Conservation (phyloP, 2,797 vertebrate species). For the Brachymystax lenok region DNA sequence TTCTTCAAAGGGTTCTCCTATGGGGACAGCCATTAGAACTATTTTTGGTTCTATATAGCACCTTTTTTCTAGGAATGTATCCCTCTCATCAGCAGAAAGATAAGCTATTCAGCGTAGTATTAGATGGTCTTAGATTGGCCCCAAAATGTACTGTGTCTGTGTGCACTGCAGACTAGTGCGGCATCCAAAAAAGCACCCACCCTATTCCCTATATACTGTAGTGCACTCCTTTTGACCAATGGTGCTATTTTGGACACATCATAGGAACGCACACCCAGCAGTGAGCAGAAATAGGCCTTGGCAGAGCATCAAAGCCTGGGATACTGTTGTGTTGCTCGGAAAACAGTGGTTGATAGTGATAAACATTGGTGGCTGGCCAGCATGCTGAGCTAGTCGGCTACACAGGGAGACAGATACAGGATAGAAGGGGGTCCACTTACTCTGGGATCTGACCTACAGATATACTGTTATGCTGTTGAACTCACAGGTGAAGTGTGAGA, state of each 20-base stretch:
- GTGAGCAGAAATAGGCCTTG: slow-evolving; percentile 57
- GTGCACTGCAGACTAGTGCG: slow-evolving; percentile 15
- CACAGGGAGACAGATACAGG: slow-evolving; percentile 38
- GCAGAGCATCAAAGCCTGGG: slow-evolving; percentile 65
- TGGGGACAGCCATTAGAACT: no score
- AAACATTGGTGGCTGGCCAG: slow-evolving; percentile 58
- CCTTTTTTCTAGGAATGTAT: slow-evolving; percentile 13
- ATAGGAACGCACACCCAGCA: slow-evolving; percentile 58
- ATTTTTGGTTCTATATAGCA: slow-evolving; percentile 14
- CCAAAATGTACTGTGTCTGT: slow-evolving; percentile 18
- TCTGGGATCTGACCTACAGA: slow-evolving; percentile 39
- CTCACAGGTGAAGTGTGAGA: slow-evolving; percentile 43
- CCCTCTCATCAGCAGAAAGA: slow-evolving; percentile 41
- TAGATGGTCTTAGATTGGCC: not conserved
- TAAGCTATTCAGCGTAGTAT: not conserved
- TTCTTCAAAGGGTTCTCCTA: no score
- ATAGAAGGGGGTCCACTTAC: slow-evolving; percentile 12
- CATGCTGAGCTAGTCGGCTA: slow-evolving; percentile 32
- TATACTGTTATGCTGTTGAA: slow-evolving; percentile 25
- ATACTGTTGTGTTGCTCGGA: slow-evolving; percentile 58
- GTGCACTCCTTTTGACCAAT: not conserved
- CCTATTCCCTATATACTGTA: not conserved
- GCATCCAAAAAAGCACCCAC: not conserved
- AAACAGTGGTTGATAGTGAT: slow-evolving; percentile 65
- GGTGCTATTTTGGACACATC: not conserved